A percentile compares a stretch with the other conserved stretches of the same genome.
Evolutionary conservation across 2,888 invertebrate genomes (phyloP).

Genomic region (Cephus pygmeus): DNA sequence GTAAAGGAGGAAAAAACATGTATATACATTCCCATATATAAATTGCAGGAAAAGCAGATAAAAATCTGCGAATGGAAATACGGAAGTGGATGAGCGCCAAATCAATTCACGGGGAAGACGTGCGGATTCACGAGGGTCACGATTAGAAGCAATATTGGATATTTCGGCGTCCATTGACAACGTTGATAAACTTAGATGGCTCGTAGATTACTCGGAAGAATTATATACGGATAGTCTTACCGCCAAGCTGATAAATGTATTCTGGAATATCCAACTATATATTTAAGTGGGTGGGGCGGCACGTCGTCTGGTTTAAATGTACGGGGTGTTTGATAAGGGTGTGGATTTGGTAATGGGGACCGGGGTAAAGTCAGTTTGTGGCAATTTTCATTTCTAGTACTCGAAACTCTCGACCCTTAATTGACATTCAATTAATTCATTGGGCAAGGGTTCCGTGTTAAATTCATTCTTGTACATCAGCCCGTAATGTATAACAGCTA

Average conservation of each 20-base stretch:
- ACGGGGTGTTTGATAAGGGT: neutral
- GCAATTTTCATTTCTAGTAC: neutral
- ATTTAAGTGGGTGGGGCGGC: neutral
- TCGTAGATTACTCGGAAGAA: neutral
- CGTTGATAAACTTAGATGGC: neutral
- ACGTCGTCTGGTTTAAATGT: neutral
- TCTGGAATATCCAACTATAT: neutral
- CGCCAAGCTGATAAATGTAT: neutral
- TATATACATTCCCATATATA: neutral
- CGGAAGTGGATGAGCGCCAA: neutral
- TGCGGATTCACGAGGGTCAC: neutral
- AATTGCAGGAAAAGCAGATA: neutral
- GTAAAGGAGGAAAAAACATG: neutral
- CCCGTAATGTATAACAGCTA: neutral
- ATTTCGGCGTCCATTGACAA: neutral
- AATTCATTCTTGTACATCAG: neutral
- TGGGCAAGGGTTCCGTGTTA: neutral
- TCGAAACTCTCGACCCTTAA: neutral
- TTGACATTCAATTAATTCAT: neutral
- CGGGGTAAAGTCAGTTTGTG: neutral
- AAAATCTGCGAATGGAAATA: neutral
- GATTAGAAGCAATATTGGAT: neutral
- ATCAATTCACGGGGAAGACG: neutral
- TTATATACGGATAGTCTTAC: neutral
- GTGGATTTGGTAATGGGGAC: neutral